phyloP scores from a whole-genome alignment of 2,888 invertebrate species.

The Archaeoteleia sp. region DNA sequence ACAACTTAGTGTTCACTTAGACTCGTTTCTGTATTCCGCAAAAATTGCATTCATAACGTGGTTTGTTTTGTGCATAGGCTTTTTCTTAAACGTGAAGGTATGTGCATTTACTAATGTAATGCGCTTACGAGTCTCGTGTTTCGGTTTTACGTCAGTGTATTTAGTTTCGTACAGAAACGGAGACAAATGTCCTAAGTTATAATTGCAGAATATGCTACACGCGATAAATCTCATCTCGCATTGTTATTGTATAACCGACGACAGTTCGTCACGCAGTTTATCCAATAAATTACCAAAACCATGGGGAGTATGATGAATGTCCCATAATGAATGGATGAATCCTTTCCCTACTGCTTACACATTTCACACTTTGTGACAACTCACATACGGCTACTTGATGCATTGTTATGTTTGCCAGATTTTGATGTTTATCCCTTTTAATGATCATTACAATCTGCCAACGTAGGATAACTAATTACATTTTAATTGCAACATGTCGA shows the following conservation, averaged over 20 bases:
- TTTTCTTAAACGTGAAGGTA: constrained; percentile 21
- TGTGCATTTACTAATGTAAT: constrained; percentile 32
- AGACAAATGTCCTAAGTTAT: constrained; percentile 62
- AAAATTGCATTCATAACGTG: too few relatives aligned
- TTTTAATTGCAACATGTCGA: too few relatives aligned
- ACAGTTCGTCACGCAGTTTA: constrained; percentile 48
- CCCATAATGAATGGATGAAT: constrained; percentile 20
- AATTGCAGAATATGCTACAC: constrained; percentile 62
- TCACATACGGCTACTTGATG: neutral
- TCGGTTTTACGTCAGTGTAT: constrained; percentile 8
- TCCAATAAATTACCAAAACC: constrained; percentile 38
- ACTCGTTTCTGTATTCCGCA: too few relatives aligned
- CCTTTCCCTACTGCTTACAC: constrained; percentile 5
- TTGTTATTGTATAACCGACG: constrained; percentile 57
- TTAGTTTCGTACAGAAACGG: constrained; percentile 14
- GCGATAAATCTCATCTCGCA: constrained; percentile 55
- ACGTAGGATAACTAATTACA: too few relatives aligned
- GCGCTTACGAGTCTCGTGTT: constrained; percentile 14
- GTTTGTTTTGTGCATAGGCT: neutral
- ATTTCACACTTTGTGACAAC: constrained; percentile 4
- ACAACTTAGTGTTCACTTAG: too few relatives aligned
- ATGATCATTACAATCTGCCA: too few relatives aligned
- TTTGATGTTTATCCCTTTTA: too few relatives aligned
- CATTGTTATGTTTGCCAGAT: too few relatives aligned
- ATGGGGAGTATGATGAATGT: constrained; percentile 37